Evolutionary conservation across 2,797 vertebrate species (phyloP).

Genomic region (Nasua narica): DNA sequence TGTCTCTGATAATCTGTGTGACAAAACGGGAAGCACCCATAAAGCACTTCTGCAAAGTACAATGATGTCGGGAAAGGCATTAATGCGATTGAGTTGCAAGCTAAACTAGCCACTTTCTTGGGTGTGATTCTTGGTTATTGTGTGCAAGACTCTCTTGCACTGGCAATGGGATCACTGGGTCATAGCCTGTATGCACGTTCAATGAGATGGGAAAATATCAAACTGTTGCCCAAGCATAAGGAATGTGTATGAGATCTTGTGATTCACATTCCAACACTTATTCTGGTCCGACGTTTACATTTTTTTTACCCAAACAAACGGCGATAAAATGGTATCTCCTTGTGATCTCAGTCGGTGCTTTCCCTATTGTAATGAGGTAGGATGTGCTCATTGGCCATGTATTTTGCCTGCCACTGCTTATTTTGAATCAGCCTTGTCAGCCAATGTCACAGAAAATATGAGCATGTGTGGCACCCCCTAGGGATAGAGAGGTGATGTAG

Average conservation of each 20-base stretch:
- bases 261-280: neutral
- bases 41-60: neutral
- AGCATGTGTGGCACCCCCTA: neutral
- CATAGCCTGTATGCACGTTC: neutral
- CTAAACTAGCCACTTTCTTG: neutral
- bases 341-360: constrained; percentile 17
- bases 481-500: neutral
- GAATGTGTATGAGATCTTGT: neutral
- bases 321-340: neutral
- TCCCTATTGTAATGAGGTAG: neutral
- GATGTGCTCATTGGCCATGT: neutral
- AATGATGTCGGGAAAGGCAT: neutral
- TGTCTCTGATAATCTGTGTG: neutral
- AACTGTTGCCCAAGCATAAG: neutral
- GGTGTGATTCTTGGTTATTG: neutral
- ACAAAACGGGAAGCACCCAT: neutral
- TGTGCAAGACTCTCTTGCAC: neutral
- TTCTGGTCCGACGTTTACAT: neutral
- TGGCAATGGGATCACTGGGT: neutral
- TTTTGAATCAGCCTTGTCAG: neutral
- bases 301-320: neutral
- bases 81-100: neutral
- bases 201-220: neutral
- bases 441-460: neutral
- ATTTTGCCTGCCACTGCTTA: neutral